Base-by-base conservation (phyloP, 2,797 vertebrate species). In the Molossus alvarezi region DNA sequence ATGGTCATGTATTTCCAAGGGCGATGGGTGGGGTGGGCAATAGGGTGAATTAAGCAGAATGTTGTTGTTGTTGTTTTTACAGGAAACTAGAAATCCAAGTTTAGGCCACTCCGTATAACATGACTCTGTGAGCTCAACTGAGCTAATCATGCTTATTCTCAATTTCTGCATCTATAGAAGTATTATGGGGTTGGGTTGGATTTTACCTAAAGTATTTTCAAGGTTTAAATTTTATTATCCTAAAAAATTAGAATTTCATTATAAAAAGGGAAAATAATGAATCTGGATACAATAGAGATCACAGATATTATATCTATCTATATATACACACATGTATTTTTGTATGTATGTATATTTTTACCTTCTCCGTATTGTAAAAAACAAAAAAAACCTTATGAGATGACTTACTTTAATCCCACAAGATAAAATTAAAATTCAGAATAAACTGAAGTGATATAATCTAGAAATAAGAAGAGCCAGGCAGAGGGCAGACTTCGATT, bases 401-500 rank as follows among this genome's bases (percentile, higher is more conserved):
- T 33, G 37, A 10, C 25, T 90, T 86, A 58, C 37, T 90, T 71
- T 92, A 21, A 79, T 15, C 23, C 57, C 62, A 91, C 33, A 53
- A 82, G 23, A 45, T 33, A 88, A 96, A 89, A 96, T 84, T 65
- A 64, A 93, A 93, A 53, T 55, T 73, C 23, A 2, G 45, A 69
- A 85, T 64, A 58, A 37, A n/a, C 41, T 17, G 21, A 95, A 83
- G 18, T 90, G 72, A 60, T 23, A 1, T 75, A 13, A 62, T 75
- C 51, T 79, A 96, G 17, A 95, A 71, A 77, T 53, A 41, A 64
- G 60, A 90, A 37, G 27, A 29, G 10, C 25, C 51, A 67, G 27
- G 33, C 29, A 80, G 29, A 83, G 20, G 9, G 15, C 23, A 58
- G 18, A 67, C 7, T 76, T n/a, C 57, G 21, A 41, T 6, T 79